Percentiles rank a stretch among this genome's conserved stretches.
phyloP scores from a whole-genome alignment of 2,888 invertebrate species.

The Odontothrips loti region DNA sequence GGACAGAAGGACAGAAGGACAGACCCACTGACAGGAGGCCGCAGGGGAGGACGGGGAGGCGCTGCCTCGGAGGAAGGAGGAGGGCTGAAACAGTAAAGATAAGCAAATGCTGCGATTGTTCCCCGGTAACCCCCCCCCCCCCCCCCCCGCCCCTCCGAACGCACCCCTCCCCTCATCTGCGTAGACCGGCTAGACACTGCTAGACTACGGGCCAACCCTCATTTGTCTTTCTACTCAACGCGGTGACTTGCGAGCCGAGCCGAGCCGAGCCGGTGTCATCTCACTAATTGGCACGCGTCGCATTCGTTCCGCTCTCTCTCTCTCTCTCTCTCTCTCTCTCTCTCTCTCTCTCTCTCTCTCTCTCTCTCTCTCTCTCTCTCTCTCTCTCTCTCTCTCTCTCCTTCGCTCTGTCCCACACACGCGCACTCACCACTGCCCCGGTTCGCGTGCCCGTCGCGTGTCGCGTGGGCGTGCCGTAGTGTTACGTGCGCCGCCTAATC shows the following conservation, averaged over 20 bases:
- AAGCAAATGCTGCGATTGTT: conserved; percentile 13
- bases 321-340: neutral
- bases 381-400: neutral
- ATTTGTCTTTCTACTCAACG: conserved; percentile 19
- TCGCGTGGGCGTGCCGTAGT: too few relatives aligned
- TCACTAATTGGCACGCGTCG: conserved; percentile 12
- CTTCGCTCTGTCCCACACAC: neutral
- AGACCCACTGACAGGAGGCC: too few relatives aligned
- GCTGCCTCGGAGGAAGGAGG: neutral
- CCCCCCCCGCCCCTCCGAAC: too few relatives aligned
- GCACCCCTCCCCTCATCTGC: too few relatives aligned
- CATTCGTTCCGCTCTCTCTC: too few relatives aligned
- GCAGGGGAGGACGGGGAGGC: neutral
- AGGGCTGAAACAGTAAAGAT: conserved; percentile 12
- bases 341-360: neutral
- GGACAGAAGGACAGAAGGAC: too few relatives aligned
- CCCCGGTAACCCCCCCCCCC: neutral
- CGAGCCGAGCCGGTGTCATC: neutral
- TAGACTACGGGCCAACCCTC: neutral
- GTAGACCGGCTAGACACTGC: neutral
- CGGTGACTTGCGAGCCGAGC: conserved; percentile 10
- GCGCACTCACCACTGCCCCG: neutral
- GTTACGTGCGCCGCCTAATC: too few relatives aligned
- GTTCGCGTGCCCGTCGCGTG: neutral
- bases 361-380: neutral